phyloP scores from a whole-genome alignment of 1,140 invertebrate genomes.

The Penaeus japonicus region DNA sequence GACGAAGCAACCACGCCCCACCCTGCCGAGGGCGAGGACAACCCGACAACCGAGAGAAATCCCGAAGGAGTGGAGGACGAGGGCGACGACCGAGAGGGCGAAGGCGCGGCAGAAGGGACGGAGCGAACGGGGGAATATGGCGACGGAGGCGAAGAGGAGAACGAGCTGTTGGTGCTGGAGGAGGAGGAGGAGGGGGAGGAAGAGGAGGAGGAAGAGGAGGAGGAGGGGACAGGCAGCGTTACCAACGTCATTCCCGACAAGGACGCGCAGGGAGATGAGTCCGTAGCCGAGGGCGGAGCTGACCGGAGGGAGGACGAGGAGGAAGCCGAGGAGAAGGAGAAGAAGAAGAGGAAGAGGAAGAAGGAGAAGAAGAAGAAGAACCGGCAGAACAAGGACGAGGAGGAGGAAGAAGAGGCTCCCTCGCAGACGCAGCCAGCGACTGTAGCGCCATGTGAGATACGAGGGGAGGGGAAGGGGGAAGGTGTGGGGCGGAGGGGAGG shows the following conservation, averaged over 20 bases:
- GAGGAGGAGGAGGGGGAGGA: not conserved
- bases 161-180: not conserved
- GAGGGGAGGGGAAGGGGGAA: not conserved
- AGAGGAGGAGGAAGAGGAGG: slow-evolving; percentile 41
- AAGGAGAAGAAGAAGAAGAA: not conserved
- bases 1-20: no score
- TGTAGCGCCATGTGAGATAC: not conserved
- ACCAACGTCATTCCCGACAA: slow-evolving; percentile 38
- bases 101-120: not conserved
- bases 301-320: not conserved
- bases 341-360: slow-evolving; percentile 10
- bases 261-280: slow-evolving; percentile 52
- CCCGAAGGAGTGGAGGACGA: not conserved
- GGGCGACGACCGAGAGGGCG: not conserved
- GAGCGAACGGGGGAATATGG: no score
- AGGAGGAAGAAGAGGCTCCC: not conserved
- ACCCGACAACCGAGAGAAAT: no score
- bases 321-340: slow-evolving; percentile 8
- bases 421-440: slow-evolving; percentile 15
- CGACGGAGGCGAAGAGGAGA: not conserved
- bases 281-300: slow-evolving; percentile 7
- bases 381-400: slow-evolving; percentile 8
- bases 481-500: not conserved
- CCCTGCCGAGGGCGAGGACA: no score
- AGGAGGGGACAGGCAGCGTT: slow-evolving; percentile 15